phyloP scores from a whole-genome alignment of 2,888 invertebrate genomes.

The Archaeoteleia sp. region DNA sequence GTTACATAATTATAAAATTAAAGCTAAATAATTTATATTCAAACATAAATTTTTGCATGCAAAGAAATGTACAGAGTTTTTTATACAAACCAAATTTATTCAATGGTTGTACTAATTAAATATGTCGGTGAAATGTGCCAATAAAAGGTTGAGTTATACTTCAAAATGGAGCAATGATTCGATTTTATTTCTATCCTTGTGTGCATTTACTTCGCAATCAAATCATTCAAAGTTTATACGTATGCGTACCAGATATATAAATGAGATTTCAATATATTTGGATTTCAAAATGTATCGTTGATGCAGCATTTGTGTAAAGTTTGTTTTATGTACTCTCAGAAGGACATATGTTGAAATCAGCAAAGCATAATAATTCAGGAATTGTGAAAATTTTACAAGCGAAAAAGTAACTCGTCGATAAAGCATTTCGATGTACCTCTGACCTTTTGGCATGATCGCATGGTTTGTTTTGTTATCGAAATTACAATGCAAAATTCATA shows the following conservation, averaged over 20 bases:
- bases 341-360: conserved; percentile 37
- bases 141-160: too few species aligned
- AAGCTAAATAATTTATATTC: too few species aligned
- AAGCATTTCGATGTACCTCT: conserved; percentile 34
- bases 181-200: conserved; percentile 19
- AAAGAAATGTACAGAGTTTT: too few species aligned
- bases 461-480: too few species aligned
- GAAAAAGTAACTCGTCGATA: conserved; percentile 37
- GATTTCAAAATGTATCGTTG: conserved; percentile 35
- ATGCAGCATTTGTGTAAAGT: conserved; percentile 39
- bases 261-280: conserved; percentile 39
- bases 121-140: too few species aligned
- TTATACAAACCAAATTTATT: too few species aligned
- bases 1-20: too few species aligned
- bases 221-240: conserved; percentile 24
- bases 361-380: conserved; percentile 24
- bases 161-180: conserved; percentile 9
- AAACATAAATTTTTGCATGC: too few species aligned
- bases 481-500: too few species aligned
- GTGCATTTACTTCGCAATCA: conserved; percentile 28
- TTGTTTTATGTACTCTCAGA: conserved; percentile 38
- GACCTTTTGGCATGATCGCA: too few species aligned
- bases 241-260: conserved; percentile 24
- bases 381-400: conserved; percentile 36
- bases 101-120: too few species aligned